Base-by-base conservation (phyloP, 2,113 vertebrate genomes). In the Pelvicachromis taeniatus region DNA sequence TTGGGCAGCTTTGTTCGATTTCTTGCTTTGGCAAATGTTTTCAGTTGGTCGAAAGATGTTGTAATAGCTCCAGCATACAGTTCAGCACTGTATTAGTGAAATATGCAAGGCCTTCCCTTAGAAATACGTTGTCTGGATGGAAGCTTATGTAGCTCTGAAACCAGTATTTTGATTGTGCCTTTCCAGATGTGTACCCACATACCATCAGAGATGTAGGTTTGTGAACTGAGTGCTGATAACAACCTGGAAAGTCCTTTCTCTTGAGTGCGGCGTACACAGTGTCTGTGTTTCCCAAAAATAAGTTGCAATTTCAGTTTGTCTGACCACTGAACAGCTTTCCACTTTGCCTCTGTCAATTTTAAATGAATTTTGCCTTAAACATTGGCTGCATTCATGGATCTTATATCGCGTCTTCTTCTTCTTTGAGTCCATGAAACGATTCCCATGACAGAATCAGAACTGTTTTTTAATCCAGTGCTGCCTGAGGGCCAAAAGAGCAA, bases 341-440 rank as follows among this genome's bases (percentile, higher is more conserved):
- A 48, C 65, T 70, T 7, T 45, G 40, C 65, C 21, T 7, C 65
- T 13, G 1, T 70, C 65, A 2, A 48, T 26, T 70, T 45, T 17
- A 45, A 70, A 70, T 45, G 2, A 70, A 42, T 9, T 68, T 68
- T 42, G n/a, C 7, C 0, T 1, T 38, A 45, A 23, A 70, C 0
- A 0, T 35, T 56, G 55, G 0, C 7, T 56, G 6, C 55, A 56
- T 58, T 29, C 55, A 58, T 58, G 55, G 7, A 29, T 58, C 55
- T 29, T 29, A 33, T 33, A 33, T 33, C 7, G 33, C 33, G n/a
- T n/a, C n/a, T 33, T 7, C 55, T 0, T 58, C 23, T 29, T 58
- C 12, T 56, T 56, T 56, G 2, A 56, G 55, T 56, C 10, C 33
- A 38, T 63, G 58, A 19, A 35, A 0, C 38, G 35, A 61, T 45